phyloP scores from a whole-genome alignment of 2,113 vertebrate species.

The Cromileptes altivelis region DNA sequence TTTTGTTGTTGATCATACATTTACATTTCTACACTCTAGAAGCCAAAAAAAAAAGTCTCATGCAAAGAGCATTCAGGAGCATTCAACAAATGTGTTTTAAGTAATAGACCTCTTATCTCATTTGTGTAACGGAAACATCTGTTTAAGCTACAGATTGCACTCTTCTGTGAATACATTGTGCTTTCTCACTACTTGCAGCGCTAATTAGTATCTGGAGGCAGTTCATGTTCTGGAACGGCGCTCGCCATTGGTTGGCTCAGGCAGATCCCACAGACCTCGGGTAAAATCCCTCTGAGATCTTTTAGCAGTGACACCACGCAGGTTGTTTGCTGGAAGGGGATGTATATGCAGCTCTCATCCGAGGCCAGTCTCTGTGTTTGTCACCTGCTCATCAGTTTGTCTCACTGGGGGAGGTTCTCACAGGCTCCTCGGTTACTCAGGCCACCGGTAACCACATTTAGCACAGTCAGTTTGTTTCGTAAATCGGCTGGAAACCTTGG shows the following conservation, averaged over 20 bases:
- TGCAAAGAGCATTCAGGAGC: conserved; percentile 43
- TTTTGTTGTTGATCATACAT: conserved; percentile 63
- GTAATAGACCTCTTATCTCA: conserved; percentile 65
- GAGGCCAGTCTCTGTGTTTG: conserved; percentile 41
- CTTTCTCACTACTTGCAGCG: conserved; percentile 47
- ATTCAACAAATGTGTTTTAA: conserved; percentile 63
- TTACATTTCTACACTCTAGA: conserved; percentile 43
- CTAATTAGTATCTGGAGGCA: conserved; percentile 80
- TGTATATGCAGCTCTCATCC: conserved; percentile 11
- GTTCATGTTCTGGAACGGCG: conserved; percentile 56
- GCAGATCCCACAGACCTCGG: conserved; percentile 53
- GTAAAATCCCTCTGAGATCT: conserved; percentile 52
- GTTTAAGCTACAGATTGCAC: conserved; percentile 72
- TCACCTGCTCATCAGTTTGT: conserved; percentile 38
- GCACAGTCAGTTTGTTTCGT: conserved; percentile 32
- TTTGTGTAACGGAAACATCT: conserved; percentile 73
- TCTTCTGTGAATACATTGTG: conserved; percentile 60
- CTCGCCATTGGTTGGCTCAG: conserved; percentile 47
- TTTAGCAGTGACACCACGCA: conserved; percentile 58
- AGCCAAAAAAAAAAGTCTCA: conserved; percentile 26
- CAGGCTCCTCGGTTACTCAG: conserved; percentile 23
- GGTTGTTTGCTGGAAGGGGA: conserved; percentile 42
- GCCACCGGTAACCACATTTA: conserved; percentile 45
- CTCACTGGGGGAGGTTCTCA: conserved; percentile 23
- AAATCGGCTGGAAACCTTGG: conserved; percentile 45